Conservation (phyloP, 2,797 vertebrate genomes). For the Ataeniobius toweri region DNA sequence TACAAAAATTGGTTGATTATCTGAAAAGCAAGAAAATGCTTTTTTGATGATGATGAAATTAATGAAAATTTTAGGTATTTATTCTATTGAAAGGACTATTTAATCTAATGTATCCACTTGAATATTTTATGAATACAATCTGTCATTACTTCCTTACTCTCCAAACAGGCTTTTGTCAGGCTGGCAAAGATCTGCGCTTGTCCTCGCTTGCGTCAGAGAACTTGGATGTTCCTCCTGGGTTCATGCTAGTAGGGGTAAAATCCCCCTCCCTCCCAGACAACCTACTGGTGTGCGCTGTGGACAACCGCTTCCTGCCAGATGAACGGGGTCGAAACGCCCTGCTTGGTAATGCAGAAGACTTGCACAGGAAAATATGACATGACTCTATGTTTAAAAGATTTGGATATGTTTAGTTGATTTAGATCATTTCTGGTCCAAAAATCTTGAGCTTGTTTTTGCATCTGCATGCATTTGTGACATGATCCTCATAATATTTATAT, state of each 20-base stretch:
- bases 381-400: constrained; percentile 5
- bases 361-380: background rate
- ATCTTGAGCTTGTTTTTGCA: background rate
- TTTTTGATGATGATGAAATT: background rate
- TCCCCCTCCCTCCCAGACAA: constrained; percentile 88
- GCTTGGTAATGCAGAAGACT: constrained; percentile 85
- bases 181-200: constrained; percentile 92
- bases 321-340: constrained; percentile 92
- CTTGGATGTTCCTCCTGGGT: constrained; percentile 89
- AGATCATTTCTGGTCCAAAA: background rate
- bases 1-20: background rate
- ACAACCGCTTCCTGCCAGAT: constrained; percentile 93
- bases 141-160: background rate
- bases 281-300: constrained; percentile 93
- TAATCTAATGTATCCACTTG: background rate
- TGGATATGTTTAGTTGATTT: background rate
- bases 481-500: background rate
- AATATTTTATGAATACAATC: background rate
- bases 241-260: constrained; percentile 91
- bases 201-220: constrained; percentile 85
- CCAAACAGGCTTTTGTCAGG: constrained; percentile 90
- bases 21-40: background rate
- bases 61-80: background rate
- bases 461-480: background rate
- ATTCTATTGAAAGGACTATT: background rate